phyloP scores from a whole-genome alignment of 2,797 vertebrate species.

The Phoeniculus purpureus region DNA sequence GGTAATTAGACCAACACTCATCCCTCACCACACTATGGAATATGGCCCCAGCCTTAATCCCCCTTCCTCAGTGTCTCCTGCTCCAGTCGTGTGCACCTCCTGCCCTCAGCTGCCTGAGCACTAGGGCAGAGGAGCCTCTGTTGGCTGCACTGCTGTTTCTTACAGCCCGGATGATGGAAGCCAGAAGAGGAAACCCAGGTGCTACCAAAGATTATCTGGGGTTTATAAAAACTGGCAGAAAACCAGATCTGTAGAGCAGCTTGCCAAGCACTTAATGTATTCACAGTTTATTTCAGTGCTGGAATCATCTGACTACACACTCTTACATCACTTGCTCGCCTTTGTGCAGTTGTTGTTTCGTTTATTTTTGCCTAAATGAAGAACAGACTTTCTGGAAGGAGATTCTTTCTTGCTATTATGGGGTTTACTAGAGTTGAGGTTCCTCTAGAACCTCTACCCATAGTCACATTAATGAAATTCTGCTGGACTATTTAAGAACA shows the following conservation, averaged over 20 bases:
- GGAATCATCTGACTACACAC: not conserved
- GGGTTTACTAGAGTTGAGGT: not conserved
- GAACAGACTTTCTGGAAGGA: not conserved
- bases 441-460: not conserved
- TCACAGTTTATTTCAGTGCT: not conserved
- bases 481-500: not conserved
- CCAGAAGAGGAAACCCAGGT: conserved; percentile 6
- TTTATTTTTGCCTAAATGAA: not conserved
- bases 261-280: conserved; percentile 11
- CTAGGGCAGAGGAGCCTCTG: not conserved
- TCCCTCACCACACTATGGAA: fast-evolving
- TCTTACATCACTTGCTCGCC: not conserved
- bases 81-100: not conserved
- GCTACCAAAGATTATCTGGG: not conserved
- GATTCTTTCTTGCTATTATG: not conserved
- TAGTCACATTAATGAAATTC: not conserved
- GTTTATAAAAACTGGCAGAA: conserved; percentile 16
- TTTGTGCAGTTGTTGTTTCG: not conserved
- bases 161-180: not conserved
- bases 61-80: not conserved
- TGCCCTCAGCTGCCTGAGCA: not conserved
- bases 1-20: not conserved
- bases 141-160: not conserved
- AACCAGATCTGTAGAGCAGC: not conserved
- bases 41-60: not conserved